phyloP scores from a whole-genome alignment of 2,113 vertebrate genomes.

The Dolichallabes microphthalmus region DNA sequence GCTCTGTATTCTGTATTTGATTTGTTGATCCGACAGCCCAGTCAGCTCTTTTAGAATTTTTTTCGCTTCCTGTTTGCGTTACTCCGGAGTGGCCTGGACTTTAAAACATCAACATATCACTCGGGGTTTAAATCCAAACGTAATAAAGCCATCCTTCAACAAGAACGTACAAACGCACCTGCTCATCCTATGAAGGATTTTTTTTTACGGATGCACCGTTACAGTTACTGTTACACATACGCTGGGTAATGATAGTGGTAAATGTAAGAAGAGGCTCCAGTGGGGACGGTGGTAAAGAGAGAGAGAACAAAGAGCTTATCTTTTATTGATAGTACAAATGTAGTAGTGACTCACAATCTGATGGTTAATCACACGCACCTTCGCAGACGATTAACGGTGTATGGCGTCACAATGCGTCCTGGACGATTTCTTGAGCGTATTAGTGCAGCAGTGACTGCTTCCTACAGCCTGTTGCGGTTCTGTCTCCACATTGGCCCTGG shows the following conservation, averaged over 20 bases:
- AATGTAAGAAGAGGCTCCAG: conserved; percentile 49
- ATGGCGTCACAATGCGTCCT: conserved; percentile 56
- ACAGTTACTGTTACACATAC: conserved; percentile 37
- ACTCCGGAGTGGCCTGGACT: background rate
- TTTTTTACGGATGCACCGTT: background rate
- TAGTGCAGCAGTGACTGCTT: background rate
- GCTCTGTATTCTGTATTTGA: background rate
- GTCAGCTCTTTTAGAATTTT: background rate
- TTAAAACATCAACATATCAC: background rate
- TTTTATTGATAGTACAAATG: conserved; percentile 79
- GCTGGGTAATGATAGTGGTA: conserved; percentile 63
- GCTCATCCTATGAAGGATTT: background rate
- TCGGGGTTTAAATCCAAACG: conserved; percentile 39
- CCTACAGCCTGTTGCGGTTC: background rate
- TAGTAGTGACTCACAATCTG: conserved; percentile 69
- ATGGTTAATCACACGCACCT: conserved; percentile 71
- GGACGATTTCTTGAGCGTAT: background rate
- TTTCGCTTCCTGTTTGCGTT: background rate
- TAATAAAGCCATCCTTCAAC: conserved; percentile 42
- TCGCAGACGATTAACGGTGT: conserved; percentile 71
- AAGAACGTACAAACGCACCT: conserved; percentile 35
- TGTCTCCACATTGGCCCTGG: no score
- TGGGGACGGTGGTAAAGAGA: conserved; percentile 23
- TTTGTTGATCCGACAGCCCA: background rate
- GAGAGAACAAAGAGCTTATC: conserved; percentile 59